A percentile compares a stretch with the other conserved stretches of the same genome.
These are phyloP conservation scores for Paraescarpia echinospica DNA, from an alignment of 1,140 invertebrate genomes.

Conservation along the genomic window DNA sequence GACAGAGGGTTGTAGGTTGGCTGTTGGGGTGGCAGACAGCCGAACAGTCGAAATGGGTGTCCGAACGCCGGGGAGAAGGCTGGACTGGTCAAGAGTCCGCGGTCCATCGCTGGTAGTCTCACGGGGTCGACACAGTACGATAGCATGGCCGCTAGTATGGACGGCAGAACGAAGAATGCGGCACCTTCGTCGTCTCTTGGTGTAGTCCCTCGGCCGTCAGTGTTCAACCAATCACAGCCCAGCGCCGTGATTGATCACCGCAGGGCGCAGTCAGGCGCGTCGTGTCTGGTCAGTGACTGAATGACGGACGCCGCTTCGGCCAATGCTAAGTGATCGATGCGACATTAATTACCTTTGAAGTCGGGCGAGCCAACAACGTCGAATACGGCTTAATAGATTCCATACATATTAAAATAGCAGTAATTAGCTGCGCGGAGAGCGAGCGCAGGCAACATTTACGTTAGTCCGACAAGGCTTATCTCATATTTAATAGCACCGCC, in stretches of 20 bases:
- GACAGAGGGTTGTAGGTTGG: not conserved
- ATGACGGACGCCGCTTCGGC: not conserved
- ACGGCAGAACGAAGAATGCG: not conserved
- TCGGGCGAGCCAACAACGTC: not conserved
- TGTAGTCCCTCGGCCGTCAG: not conserved
- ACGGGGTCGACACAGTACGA: not conserved
- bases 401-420: constrained; percentile 6
- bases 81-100: not conserved
- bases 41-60: not conserved
- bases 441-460: not conserved
- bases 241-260: not conserved
- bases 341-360: constrained; percentile 6
- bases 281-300: not conserved
- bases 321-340: not conserved
- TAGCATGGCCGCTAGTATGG: not conserved
- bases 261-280: not conserved
- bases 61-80: not conserved
- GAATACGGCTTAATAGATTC: not conserved
- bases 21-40: not conserved
- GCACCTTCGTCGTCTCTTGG: not conserved
- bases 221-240: not conserved
- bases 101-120: not conserved
- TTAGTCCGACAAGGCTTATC: not conserved
- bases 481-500: not conserved
- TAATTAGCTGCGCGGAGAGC: not conserved